phyloP scores from a whole-genome alignment of 2,888 invertebrate species.

The Criorhina ranunculi region DNA sequence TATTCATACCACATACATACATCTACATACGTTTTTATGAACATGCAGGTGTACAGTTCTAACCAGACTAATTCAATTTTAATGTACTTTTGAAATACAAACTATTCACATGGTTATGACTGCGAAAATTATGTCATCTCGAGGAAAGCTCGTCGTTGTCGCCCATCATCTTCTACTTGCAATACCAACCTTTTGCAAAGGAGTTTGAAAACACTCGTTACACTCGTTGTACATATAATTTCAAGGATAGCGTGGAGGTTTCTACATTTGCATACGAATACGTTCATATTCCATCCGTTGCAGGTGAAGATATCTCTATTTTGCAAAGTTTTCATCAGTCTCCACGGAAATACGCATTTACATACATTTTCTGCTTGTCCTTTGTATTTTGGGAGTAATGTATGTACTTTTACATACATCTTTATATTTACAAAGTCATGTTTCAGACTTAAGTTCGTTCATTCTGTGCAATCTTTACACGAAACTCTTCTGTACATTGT shows the following conservation, averaged over 20 bases:
- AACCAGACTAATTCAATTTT: constrained; percentile 71
- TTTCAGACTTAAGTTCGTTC: constrained; percentile 35
- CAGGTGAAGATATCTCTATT: constrained; percentile 66
- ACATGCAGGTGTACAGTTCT: constrained; percentile 38
- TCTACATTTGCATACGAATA: constrained; percentile 61
- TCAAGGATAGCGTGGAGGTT: constrained; percentile 45
- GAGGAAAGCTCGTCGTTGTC: constrained; percentile 45
- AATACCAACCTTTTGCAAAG: constrained; percentile 40
- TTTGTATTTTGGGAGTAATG: no score
- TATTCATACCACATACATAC: constrained; percentile 2
- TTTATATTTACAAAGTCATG: constrained; percentile 15
- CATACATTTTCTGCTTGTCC: constrained; percentile 42
- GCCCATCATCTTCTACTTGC: no score
- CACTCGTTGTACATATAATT: constrained; percentile 64
- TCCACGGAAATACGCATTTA: constrained; percentile 11
- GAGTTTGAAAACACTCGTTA: constrained; percentile 63
- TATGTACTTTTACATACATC: no score
- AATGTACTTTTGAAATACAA: constrained; percentile 67
- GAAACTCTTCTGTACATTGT: constrained; percentile 25
- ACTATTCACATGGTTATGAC: constrained; percentile 54
- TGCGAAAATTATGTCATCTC: constrained; percentile 64
- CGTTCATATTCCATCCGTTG: constrained; percentile 44
- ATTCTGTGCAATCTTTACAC: constrained; percentile 45
- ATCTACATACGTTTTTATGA: no score
- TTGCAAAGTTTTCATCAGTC: constrained; percentile 56